Conservation (phyloP, 1,140 invertebrate species). For the Lutraria rhynchaena region DNA sequence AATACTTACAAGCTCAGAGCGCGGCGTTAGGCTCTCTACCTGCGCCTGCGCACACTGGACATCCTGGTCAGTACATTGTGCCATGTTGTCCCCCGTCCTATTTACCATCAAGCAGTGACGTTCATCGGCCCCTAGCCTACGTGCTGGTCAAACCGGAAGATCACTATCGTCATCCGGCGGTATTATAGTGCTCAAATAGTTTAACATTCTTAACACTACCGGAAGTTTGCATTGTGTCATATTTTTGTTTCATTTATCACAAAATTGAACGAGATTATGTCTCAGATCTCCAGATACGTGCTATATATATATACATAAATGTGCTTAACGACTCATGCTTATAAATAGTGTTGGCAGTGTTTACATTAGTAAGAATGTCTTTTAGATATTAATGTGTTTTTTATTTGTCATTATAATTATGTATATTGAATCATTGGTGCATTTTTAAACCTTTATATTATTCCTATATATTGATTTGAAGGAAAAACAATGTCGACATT, state of each 20-base stretch:
- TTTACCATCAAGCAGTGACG: slow-evolving; percentile 73
- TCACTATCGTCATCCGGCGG: slow-evolving; percentile 76
- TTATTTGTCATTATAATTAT: too few species aligned
- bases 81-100: slow-evolving; percentile 77
- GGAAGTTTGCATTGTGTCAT: neutral
- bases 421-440: too few species aligned
- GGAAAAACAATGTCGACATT: too few species aligned
- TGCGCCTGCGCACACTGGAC: slow-evolving; percentile 72
- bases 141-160: slow-evolving; percentile 80
- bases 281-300: slow-evolving; percentile 10
- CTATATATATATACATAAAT: too few species aligned
- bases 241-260: neutral
- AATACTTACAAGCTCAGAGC: slow-evolving; percentile 69
- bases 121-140: slow-evolving; percentile 77
- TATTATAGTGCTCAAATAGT: slow-evolving; percentile 66
- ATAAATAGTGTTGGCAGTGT: too few species aligned
- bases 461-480: too few species aligned
- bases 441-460: too few species aligned
- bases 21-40: slow-evolving; percentile 70
- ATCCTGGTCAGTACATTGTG: slow-evolving; percentile 76
- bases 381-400: too few species aligned
- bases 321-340: too few species aligned
- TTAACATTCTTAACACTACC: neutral
- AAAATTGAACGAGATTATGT: slow-evolving; percentile 11
- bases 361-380: too few species aligned